Conservation (phyloP, 1,140 invertebrate genomes). For the Pseudoatta argentina region DNA sequence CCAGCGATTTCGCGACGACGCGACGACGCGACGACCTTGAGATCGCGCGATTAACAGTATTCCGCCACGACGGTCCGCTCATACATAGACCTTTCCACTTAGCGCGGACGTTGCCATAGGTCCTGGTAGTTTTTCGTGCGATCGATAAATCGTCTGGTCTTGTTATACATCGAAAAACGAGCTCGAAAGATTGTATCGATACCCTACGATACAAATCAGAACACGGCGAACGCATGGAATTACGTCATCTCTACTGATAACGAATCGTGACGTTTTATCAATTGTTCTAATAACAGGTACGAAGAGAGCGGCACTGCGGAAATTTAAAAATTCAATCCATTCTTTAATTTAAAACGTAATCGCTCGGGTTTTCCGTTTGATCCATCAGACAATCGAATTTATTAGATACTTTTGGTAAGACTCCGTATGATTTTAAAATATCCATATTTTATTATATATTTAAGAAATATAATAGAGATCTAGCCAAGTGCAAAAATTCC, state of each 20-base stretch:
- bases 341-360: neutral
- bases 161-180: conserved; percentile 21
- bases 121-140: conserved; percentile 6
- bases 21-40: conserved; percentile 34
- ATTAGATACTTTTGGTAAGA: neutral
- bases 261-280: conserved; percentile 5
- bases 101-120: conserved; percentile 34
- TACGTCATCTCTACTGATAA: conserved; percentile 11
- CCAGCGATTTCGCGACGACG: conserved; percentile 42
- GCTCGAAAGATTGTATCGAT: conserved; percentile 12
- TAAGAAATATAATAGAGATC: neutral
- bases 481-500: neutral
- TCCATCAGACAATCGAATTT: neutral
- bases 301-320: neutral
- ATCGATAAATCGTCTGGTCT: conserved; percentile 40
- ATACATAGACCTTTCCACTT: conserved; percentile 71
- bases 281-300: conserved; percentile 22
- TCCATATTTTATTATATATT: neutral
- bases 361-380: neutral
- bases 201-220: conserved; percentile 23
- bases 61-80: conserved; percentile 41
- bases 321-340: neutral
- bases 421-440: neutral
- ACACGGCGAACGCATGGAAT: neutral
- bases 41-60: conserved; percentile 37